Evolutionary conservation across 2,888 invertebrate genomes (phyloP).

Genomic region (Limnephilus auricula): DNA sequence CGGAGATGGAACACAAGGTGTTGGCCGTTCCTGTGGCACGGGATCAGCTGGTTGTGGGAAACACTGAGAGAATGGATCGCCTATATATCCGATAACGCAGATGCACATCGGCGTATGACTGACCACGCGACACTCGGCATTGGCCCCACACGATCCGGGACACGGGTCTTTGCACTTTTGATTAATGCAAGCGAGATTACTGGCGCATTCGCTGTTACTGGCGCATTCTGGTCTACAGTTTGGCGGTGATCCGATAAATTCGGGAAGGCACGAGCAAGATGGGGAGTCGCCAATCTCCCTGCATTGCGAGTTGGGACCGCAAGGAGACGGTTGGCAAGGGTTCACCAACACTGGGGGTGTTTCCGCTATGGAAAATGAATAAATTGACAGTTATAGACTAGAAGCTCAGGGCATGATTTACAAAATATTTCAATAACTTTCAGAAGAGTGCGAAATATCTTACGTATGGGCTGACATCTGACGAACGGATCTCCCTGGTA

Average conservation of each 20-base stretch:
- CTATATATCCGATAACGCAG: slow-evolving; percentile 82
- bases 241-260: slow-evolving; percentile 84
- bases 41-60: slow-evolving; percentile 71
- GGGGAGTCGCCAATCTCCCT: slow-evolving; percentile 82
- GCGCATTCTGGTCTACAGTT: slow-evolving; percentile 89
- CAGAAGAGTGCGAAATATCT: slow-evolving; percentile 65
- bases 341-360: slow-evolving; percentile 76
- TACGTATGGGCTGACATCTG: slow-evolving; percentile 79
- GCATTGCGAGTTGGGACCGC: slow-evolving; percentile 88
- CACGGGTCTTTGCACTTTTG: slow-evolving; percentile 88
- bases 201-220: slow-evolving; percentile 85
- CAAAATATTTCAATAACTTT: not conserved
- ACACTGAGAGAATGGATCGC: slow-evolving; percentile 88
- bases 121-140: slow-evolving; percentile 85
- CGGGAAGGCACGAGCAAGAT: slow-evolving; percentile 85
- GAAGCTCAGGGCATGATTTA: not conserved
- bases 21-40: slow-evolving; percentile 73
- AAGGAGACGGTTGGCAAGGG: slow-evolving; percentile 88
- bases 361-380: slow-evolving; percentile 70
- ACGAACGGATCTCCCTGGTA: slow-evolving; percentile 88
- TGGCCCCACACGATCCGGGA: slow-evolving; percentile 83
- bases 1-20: slow-evolving; percentile 81
- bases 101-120: slow-evolving; percentile 86
- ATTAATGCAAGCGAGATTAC: slow-evolving; percentile 84
- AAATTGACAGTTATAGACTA: not conserved